Evolutionary conservation across 2,797 vertebrate genomes (phyloP).

Genomic region (Erethizon dorsatum): DNA sequence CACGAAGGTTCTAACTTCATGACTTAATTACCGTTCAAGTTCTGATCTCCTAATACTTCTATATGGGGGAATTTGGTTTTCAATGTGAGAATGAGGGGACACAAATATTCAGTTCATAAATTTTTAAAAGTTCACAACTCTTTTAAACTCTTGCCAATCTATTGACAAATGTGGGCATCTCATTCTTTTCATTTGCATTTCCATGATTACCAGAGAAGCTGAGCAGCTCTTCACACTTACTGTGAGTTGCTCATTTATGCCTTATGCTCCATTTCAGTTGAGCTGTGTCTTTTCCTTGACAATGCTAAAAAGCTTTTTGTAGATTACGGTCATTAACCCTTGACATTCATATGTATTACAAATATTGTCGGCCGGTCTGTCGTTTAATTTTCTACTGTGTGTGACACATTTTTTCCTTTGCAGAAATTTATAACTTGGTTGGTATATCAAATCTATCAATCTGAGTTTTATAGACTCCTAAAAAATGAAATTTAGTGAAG

Average conservation of each 20-base stretch:
- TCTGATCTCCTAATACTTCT: neutral
- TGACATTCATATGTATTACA: neutral
- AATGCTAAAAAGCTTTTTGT: neutral
- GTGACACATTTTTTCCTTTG: slow-evolving; percentile 6
- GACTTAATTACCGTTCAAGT: neutral
- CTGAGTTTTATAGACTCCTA: neutral
- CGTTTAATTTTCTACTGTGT: neutral
- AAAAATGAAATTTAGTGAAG: slow-evolving; percentile 21
- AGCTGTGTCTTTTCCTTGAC: neutral
- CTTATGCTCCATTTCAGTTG: neutral
- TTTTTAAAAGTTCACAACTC: neutral
- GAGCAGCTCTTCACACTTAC: neutral
- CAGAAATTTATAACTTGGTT: neutral
- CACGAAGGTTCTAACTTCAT: too few species aligned
- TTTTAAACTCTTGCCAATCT: neutral
- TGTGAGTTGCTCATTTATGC: neutral
- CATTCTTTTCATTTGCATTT: slow-evolving; percentile 23
- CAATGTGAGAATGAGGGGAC: neutral
- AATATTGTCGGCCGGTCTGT: neutral
- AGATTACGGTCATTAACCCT: neutral
- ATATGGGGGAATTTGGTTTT: neutral
- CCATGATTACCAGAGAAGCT: neutral
- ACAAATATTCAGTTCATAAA: neutral
- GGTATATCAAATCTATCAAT: neutral
- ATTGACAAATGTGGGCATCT: neutral